phyloP scores from a whole-genome alignment of 1,140 invertebrate genomes.

The Cotesia glomerata region DNA sequence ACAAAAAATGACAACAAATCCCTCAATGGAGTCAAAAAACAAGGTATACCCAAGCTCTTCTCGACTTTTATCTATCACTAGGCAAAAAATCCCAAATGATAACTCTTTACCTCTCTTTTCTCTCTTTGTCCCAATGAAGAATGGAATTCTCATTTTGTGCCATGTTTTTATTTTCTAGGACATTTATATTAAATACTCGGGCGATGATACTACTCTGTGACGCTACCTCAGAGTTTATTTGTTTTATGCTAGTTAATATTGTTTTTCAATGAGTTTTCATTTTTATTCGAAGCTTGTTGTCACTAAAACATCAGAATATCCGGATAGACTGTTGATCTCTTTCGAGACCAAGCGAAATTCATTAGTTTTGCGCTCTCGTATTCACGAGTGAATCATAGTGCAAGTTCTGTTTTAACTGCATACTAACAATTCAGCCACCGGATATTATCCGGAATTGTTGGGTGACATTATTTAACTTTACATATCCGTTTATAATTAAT shows the following conservation, averaged over 20 bases:
- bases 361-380: slow-evolving; percentile 23
- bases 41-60: background rate
- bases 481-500: background rate
- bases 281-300: background rate
- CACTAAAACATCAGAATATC: background rate
- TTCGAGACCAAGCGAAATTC: slow-evolving; percentile 12
- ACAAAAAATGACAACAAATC: background rate
- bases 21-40: background rate
- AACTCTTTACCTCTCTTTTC: background rate
- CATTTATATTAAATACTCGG: background rate
- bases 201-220: background rate
- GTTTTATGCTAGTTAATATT: background rate
- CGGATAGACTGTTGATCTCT: slow-evolving; percentile 9
- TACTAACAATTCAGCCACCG: background rate
- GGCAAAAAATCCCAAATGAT: too few species aligned
- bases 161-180: background rate
- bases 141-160: background rate
- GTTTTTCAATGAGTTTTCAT: background rate
- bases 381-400: slow-evolving; percentile 19
- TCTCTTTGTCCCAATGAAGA: background rate
- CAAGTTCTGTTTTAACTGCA: background rate
- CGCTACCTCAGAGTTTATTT: background rate
- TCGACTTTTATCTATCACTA: background rate
- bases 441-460: background rate
- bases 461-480: background rate